Evolutionary conservation across 2,888 invertebrate species (phyloP), one percentile per base, ranked within the genome.

Genomic region (Pemphredon lugubris): DNA sequence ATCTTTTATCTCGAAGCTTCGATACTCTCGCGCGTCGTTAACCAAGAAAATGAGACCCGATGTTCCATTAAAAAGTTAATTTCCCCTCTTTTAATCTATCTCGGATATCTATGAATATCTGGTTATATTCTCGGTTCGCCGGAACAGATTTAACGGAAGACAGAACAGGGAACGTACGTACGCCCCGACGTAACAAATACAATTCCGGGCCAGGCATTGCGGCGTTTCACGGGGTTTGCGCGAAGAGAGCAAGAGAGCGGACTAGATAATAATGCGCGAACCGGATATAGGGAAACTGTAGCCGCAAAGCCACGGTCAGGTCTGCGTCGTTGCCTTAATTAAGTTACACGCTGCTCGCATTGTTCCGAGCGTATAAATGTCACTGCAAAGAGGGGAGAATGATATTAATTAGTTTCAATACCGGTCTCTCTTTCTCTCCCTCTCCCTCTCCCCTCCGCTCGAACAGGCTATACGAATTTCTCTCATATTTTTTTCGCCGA

Each of bases 291-390:
- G 82, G 81, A 81, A 83, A 84, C 83, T 79, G 78, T 82, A 79
- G 79, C 89, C 88, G 68, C 89, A 88, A 85, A 87, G 82, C 85
- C 85, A 87, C 84, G 88, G 88, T 88, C 78, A 84, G 86, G 83
- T 87, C 80, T 83, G 88, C 86, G 86, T 88, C 88, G 89, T 89
- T 89, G 88, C 86, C 87, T 89, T 89, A 89, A 89, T 89, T 89
- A 89, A 89, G 89, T 89, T 89, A 89, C 88, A 87, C 85, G 84
- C 84, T 81, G 84, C 82, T 83, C 83, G 84, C 86, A 84, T 86
- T 87, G 86, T 87, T 87, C 83, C 73, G 73, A 75, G 82, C 76
- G 82, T 85, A 87, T 89, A 87, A 89, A 88, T 83, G 89, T 89
- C 88, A 86, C 83, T 78, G 84, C 74, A 77, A 81, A 81, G 79